Evolutionary conservation across 2,113 vertebrate genomes (phyloP).

Genomic region (Scortum barcoo): DNA sequence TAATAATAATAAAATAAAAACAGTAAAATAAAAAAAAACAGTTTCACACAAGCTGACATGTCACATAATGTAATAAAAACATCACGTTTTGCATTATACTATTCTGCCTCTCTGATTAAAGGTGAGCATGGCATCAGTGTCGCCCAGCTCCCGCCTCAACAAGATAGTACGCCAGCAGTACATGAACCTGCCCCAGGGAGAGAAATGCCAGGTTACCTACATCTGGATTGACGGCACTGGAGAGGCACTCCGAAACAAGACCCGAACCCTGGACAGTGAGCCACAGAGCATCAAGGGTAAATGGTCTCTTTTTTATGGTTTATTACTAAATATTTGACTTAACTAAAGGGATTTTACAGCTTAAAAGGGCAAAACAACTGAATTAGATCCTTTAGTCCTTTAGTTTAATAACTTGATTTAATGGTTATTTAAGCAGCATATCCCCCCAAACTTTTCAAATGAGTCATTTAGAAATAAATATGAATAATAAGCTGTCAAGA

Average conservation of each 20-base stretch:
- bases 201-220: conserved; percentile 85
- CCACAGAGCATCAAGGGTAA: conserved; percentile 70
- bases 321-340: neutral
- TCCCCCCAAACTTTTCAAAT: neutral
- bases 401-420: neutral
- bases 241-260: conserved; percentile 84
- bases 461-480: neutral
- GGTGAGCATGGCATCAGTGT: conserved; percentile 62
- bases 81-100: neutral
- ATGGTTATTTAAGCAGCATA: neutral
- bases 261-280: conserved; percentile 80
- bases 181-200: conserved; percentile 82
- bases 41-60: neutral
- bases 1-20: too few relatives aligned
- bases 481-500: neutral
- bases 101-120: conserved; percentile 20
- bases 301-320: neutral
- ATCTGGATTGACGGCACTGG: conserved; percentile 89
- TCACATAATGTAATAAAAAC: neutral
- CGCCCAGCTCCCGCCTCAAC: conserved; percentile 56
- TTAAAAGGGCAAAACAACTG: neutral
- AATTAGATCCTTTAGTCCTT: neutral
- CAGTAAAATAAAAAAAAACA: neutral
- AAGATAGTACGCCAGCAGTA: conserved; percentile 83
- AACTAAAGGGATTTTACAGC: neutral